Conservation (phyloP, 2,888 invertebrate genomes). For the Prosapia bicincta region DNA sequence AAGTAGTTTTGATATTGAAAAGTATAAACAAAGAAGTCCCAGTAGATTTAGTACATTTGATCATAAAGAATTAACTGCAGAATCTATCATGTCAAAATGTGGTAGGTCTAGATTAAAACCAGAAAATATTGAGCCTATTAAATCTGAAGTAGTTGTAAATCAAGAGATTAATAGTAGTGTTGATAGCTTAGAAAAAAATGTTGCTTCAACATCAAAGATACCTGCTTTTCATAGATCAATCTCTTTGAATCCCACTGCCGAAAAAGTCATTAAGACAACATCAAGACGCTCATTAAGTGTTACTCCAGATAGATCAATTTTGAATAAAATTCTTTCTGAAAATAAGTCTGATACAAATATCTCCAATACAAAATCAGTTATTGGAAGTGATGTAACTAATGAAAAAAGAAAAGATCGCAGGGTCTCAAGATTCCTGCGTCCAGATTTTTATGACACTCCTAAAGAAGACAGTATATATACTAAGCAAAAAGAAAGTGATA, state of each 20-base stretch:
- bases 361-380: background rate
- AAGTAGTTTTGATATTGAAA: background rate
- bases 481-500: constrained; percentile 45
- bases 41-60: background rate
- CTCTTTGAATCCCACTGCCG: constrained; percentile 8
- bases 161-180: background rate
- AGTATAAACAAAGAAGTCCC: background rate
- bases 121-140: background rate
- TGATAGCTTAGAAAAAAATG: background rate
- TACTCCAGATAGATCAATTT: constrained; percentile 20
- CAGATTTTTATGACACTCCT: constrained; percentile 72
- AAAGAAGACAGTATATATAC: constrained; percentile 63
- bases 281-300: constrained; percentile 21
- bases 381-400: constrained; percentile 11
- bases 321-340: constrained; percentile 17
- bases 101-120: background rate
- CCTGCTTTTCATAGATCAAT: constrained; percentile 23
- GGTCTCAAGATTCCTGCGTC: constrained; percentile 69
- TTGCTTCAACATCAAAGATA: background rate
- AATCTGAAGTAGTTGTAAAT: background rate
- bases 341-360: constrained; percentile 8
- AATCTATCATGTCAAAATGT: background rate
- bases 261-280: background rate
- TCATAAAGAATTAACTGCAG: background rate
- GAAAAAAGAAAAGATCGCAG: constrained; percentile 43